A percentile compares a stretch with the other conserved stretches of the same genome.
These are phyloP conservation scores for Itoplectis maculator DNA, from an alignment of 2,888 invertebrate genomes.

Conservation along the genomic window DNA sequence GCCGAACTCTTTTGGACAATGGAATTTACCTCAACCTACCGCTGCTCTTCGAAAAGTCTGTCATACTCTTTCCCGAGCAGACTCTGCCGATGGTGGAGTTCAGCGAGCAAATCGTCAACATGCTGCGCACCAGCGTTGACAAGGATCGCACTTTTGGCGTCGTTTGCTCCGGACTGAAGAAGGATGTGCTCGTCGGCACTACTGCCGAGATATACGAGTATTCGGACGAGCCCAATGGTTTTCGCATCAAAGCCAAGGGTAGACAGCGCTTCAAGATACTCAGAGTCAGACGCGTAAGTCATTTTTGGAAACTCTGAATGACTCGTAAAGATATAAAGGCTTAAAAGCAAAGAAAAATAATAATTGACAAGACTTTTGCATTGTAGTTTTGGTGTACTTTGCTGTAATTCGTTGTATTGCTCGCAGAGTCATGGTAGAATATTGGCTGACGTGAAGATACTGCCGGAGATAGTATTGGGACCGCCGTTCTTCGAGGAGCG, in stretches of 20 bases:
- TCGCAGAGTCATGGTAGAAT: slow-evolving; percentile 73
- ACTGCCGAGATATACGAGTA: slow-evolving; percentile 86
- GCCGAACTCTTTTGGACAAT: slow-evolving; percentile 88
- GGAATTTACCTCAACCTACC: slow-evolving; percentile 86
- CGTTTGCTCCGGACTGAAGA: slow-evolving; percentile 85
- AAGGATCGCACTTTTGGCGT: slow-evolving; percentile 89
- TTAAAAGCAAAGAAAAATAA: slow-evolving; percentile 9
- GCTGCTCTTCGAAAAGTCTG: slow-evolving; percentile 86
- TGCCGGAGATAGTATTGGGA: slow-evolving; percentile 88
- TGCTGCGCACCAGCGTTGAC: slow-evolving; percentile 87
- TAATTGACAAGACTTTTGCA: background rate
- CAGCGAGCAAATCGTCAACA: slow-evolving; percentile 86
- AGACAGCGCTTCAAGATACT: slow-evolving; percentile 90
- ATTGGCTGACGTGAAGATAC: slow-evolving; percentile 87
- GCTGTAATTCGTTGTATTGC: too few relatives aligned
- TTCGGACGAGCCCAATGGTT: slow-evolving; percentile 85
- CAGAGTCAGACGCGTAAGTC: slow-evolving; percentile 77
- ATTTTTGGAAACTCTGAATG: too few relatives aligned
- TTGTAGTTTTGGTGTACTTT: background rate
- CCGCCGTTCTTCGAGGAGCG: slow-evolving; percentile 85
- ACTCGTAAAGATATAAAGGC: too few relatives aligned
- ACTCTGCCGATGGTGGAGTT: slow-evolving; percentile 90
- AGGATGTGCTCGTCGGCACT: slow-evolving; percentile 75
- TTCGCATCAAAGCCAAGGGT: slow-evolving; percentile 91
- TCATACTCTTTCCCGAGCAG: slow-evolving; percentile 92